These are phyloP conservation scores for Camponotus pennsylvanicus DNA, from an alignment of 1,140 invertebrate species.

Conservation along the genomic window DNA sequence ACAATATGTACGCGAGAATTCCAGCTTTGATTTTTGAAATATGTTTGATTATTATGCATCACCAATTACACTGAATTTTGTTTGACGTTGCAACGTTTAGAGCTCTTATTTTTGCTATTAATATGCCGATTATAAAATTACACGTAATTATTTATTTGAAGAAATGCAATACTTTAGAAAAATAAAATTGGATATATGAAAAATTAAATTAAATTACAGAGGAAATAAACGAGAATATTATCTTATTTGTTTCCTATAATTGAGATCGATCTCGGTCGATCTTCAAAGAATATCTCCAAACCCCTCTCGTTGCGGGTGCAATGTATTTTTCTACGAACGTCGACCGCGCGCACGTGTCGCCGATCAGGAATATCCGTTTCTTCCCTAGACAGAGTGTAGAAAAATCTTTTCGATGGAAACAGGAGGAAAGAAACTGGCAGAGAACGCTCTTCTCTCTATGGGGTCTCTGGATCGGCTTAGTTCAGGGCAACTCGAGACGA, in stretches of 20 bases:
- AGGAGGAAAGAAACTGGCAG: conserved; percentile 68
- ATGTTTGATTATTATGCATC: too few species aligned
- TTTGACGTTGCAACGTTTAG: too few species aligned
- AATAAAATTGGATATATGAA: neutral
- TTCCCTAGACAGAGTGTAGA: conserved; percentile 64
- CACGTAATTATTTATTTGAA: neutral
- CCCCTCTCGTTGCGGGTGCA: conserved; percentile 44
- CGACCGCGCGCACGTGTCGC: conserved; percentile 64
- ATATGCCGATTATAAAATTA: neutral
- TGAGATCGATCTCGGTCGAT: conserved; percentile 40
- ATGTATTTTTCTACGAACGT: conserved; percentile 67
- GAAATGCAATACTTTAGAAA: neutral
- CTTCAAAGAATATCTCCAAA: conserved; percentile 45
- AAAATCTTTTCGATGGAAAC: conserved; percentile 74
- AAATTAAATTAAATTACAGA: conserved; percentile 4
- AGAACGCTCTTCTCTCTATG: conserved; percentile 66
- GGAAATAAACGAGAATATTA: neutral
- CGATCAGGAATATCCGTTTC: conserved; percentile 61
- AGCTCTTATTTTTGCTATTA: neutral
- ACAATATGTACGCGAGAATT: too few species aligned
- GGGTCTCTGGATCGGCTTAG: conserved; percentile 73
- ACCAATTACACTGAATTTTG: too few species aligned
- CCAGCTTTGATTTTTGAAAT: too few species aligned
- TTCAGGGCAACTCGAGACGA: conserved; percentile 53
- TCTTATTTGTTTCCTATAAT: conserved; percentile 54